phyloP scores from a whole-genome alignment of 2,888 invertebrate genomes.

The Helleia helle region DNA sequence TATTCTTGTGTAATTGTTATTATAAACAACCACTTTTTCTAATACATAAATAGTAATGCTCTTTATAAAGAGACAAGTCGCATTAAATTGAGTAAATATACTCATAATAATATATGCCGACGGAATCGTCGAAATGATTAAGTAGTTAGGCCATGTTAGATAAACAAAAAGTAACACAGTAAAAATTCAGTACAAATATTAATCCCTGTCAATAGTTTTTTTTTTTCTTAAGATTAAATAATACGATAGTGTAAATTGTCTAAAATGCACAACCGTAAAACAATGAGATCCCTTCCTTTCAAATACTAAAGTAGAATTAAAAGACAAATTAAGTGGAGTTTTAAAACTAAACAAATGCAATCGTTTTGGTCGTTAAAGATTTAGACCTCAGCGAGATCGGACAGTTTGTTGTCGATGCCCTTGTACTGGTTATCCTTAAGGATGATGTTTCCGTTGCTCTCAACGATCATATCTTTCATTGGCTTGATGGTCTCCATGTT shows the following conservation, averaged over 20 bases:
- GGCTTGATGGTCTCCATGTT: slow-evolving; percentile 25
- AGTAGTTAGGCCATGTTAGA: too few species aligned
- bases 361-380: background rate
- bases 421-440: slow-evolving; percentile 21
- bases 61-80: too few species aligned
- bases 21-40: too few species aligned
- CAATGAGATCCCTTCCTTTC: slow-evolving; percentile 11
- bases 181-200: too few species aligned
- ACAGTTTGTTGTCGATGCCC: slow-evolving; percentile 29
- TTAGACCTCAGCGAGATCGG: slow-evolving; percentile 42
- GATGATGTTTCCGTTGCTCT: slow-evolving; percentile 44
- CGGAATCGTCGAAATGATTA: too few species aligned
- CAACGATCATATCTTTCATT: slow-evolving; percentile 33
- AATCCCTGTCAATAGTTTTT: too few species aligned
- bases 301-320: background rate
- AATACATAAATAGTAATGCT: too few species aligned
- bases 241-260: too few species aligned
- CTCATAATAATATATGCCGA: too few species aligned
- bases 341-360: background rate
- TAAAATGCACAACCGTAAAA: background rate
- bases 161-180: too few species aligned
- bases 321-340: background rate
- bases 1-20: background rate
- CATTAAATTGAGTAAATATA: too few species aligned
- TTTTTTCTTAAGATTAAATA: too few species aligned